These are phyloP conservation scores for Euproctis similis DNA, from an alignment of 2,888 invertebrate genomes.

Conservation along the genomic window DNA sequence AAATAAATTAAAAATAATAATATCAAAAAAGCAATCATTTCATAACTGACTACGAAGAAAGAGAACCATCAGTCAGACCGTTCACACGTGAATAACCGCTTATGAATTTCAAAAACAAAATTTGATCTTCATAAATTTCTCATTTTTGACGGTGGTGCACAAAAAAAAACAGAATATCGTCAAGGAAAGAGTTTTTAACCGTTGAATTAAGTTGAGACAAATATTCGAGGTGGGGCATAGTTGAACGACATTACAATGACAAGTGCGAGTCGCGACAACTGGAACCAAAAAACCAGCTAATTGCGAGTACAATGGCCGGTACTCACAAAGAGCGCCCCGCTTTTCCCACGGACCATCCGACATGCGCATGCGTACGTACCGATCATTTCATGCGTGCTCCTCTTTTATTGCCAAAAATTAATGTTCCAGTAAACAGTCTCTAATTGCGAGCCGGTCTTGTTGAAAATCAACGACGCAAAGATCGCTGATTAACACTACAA, in stretches of 20 bases:
- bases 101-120: constrained; percentile 42
- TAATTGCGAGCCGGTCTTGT: constrained; percentile 67
- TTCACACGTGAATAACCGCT: constrained; percentile 55
- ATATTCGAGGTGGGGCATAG: constrained; percentile 59
- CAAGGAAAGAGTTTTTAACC: no score
- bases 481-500: constrained; percentile 46
- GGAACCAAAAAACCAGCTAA: constrained; percentile 60
- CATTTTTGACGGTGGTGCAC: constrained; percentile 18
- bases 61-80: constrained; percentile 53
- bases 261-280: constrained; percentile 56
- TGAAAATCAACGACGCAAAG: constrained; percentile 39
- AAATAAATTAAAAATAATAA: constrained; percentile 6
- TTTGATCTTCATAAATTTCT: constrained; percentile 39
- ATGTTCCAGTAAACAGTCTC: constrained; percentile 70
- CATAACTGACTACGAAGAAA: constrained; percentile 42
- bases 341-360: constrained; percentile 67
- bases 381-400: constrained; percentile 65
- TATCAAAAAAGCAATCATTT: constrained; percentile 25
- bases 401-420: constrained; percentile 77
- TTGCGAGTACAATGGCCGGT: constrained; percentile 68
- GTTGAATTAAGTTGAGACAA: constrained; percentile 57
- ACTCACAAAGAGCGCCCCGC: constrained; percentile 71
- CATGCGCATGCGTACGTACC: constrained; percentile 62
- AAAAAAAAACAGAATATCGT: constrained; percentile 22
- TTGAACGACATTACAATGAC: constrained; percentile 62